Base-by-base conservation (phyloP, 2,888 invertebrate species). In the Melieria crassipennis region DNA sequence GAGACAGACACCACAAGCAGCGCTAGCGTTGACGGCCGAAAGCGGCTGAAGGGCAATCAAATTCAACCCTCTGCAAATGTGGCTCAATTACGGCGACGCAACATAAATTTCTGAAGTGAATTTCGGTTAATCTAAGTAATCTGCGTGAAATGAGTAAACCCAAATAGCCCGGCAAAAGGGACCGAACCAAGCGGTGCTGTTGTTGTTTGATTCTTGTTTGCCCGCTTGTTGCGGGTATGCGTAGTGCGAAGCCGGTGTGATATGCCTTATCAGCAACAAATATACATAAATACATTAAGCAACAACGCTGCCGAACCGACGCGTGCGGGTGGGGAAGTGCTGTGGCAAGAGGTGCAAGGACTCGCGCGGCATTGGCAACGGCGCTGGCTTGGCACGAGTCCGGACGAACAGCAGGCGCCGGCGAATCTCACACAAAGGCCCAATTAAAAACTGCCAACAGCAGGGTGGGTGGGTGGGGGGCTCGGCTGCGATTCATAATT, bases 121-220 rank as follows among this genome's bases (percentile, higher is more conserved):
- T 74, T 75, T 71, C 68, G 76, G 79, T 77, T 82, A 83, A 84
- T 83, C 80, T 79, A 74, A 76, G 75, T 78, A 80, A 82, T 80
- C 80, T 81, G 81, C 79, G 79, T 83, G 80, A 82, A 82, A 83
- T 83, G 79, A 83, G 83, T 80, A 78, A 74, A 78, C 57, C 70
- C 30, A 10, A 13, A 55, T 62, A 56, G 46, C 16, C 52, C n/a
- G n/a, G 48, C 46, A 9, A 61, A 10, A 47, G 11, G 42, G 9
- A 43, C 30, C 48, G 3, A n/a, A 42, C 9, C 43, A 50, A 46
- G n/a, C 11, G 11, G 43, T 48, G 9, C 7, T 48, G 48, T 30
- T 30, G 30, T 30, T 30, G 30, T 30, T 16, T 16, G 16, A 16
- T 16, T 30, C 0, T 30, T 30, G 30, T 30, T 30, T 30, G 30